A percentile compares a stretch with the other conserved stretches of the same genome.
These are phyloP conservation scores for Eupithecia insigniata DNA, from an alignment of 2,888 invertebrate species.

Conservation along the genomic window DNA sequence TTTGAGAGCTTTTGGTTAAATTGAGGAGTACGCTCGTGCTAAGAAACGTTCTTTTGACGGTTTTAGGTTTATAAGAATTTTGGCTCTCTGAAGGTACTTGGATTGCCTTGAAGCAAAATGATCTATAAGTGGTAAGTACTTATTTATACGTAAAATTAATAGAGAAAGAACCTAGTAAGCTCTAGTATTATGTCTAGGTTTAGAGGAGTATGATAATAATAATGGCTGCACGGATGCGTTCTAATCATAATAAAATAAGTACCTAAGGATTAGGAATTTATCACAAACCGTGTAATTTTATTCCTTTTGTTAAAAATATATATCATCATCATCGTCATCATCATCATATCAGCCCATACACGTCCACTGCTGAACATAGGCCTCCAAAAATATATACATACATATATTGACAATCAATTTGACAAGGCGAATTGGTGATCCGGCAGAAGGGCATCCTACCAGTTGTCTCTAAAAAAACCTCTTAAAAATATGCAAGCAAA, in stretches of 20 bases:
- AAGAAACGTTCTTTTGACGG: conserved; percentile 18
- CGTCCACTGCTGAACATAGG: too few relatives aligned
- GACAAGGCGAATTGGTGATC: not conserved
- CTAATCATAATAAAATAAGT: too few relatives aligned
- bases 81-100: not conserved
- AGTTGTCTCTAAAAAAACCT: not conserved
- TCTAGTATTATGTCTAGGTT: not conserved
- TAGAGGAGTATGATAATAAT: not conserved
- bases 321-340: too few relatives aligned
- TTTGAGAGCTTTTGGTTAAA: conserved; percentile 35
- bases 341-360: too few relatives aligned
- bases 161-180: not conserved
- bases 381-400: too few relatives aligned
- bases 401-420: too few relatives aligned
- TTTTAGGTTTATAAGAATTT: conserved; percentile 8
- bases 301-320: not conserved
- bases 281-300: too few relatives aligned
- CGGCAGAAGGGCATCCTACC: not conserved
- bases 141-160: not conserved
- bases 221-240: too few relatives aligned
- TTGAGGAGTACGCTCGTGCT: conserved; percentile 28
- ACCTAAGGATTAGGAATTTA: too few relatives aligned
- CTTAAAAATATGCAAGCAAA: not conserved
- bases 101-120: not conserved
- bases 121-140: not conserved